Evolutionary conservation across 2,888 invertebrate species (phyloP).

Genomic region (Campoplex nolae): DNA sequence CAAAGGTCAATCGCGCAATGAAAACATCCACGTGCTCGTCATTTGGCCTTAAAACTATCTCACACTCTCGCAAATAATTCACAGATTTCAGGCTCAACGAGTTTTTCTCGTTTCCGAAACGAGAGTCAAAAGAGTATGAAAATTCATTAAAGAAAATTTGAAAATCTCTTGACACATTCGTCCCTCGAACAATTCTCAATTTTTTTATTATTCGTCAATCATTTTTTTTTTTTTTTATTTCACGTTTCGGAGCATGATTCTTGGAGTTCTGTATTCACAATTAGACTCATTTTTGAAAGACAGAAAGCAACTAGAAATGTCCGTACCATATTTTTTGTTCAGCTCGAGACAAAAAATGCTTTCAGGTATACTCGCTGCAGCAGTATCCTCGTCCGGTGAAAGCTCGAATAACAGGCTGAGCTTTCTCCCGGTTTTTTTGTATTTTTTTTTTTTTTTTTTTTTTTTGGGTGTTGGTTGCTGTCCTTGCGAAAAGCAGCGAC

Average conservation of each 20-base stretch:
- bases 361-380: neutral
- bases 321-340: neutral
- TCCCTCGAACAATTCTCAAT: neutral
- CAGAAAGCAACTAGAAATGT: neutral
- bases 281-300: neutral
- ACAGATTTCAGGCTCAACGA: slow-evolving; percentile 22
- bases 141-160: too few species aligned
- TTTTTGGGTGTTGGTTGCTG: slow-evolving; percentile 30
- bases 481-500: slow-evolving; percentile 24
- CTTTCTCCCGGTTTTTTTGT: neutral
- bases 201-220: neutral
- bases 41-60: slow-evolving; percentile 36
- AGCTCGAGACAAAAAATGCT: neutral
- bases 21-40: slow-evolving; percentile 16
- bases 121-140: neutral
- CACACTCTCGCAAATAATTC: slow-evolving; percentile 43
- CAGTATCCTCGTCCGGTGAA: neutral
- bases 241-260: neutral
- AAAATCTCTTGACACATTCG: too few species aligned
- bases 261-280: neutral
- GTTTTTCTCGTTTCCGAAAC: neutral
- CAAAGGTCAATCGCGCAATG: slow-evolving; percentile 46
- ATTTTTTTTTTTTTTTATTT: neutral
- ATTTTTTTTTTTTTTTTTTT: neutral
- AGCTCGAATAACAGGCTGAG: slow-evolving; percentile 36